phyloP scores from a whole-genome alignment of 37 sponge, comb jelly and placozoan genomes.

The Ephydatia muelleri region DNA sequence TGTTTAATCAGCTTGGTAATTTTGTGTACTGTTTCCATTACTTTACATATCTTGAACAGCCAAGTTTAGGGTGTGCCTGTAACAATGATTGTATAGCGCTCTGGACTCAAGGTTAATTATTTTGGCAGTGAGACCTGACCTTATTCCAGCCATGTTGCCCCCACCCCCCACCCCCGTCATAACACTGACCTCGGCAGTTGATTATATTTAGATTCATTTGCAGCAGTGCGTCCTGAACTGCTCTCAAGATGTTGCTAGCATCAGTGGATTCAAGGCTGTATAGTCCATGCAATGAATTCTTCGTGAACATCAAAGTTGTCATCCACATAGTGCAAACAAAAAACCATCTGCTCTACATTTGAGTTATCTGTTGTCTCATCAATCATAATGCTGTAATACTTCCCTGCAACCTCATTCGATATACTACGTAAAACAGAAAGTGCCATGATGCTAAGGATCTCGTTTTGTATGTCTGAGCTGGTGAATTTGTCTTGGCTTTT shows the following conservation, averaged over 20 bases:
- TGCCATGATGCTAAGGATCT: too few species aligned
- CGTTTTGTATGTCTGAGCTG: too few species aligned
- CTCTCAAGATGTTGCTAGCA: constrained; percentile 11
- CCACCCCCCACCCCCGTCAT: constrained; percentile 52
- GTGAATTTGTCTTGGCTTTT: too few species aligned
- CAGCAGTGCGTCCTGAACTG: constrained; percentile 34
- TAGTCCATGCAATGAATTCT: constrained; percentile 35
- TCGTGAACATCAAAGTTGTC: too few species aligned
- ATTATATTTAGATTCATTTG: constrained; percentile 29
- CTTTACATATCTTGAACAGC: constrained; percentile 40
- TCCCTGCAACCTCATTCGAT: too few species aligned
- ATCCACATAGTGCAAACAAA: too few species aligned
- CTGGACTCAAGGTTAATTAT: constrained; percentile 14
- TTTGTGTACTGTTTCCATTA: too few species aligned
- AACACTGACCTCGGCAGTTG: constrained; percentile 54
- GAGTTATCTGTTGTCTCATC: constrained; percentile 43
- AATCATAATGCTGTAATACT: constrained; percentile 49
- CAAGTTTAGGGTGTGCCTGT: constrained; percentile 52
- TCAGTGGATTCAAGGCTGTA: constrained; percentile 19
- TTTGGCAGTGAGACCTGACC: constrained; percentile 52
- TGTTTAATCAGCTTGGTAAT: constrained; percentile 60
- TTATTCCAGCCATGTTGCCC: constrained; percentile 34
- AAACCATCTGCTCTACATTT: constrained; percentile 48
- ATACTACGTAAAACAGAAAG: too few species aligned
- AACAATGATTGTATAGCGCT: constrained; percentile 53